Evolutionary conservation across 2,113 vertebrate genomes (phyloP), one percentile per base, ranked within the genome.

Genomic region (Pangasianodon hypophthalmus): DNA sequence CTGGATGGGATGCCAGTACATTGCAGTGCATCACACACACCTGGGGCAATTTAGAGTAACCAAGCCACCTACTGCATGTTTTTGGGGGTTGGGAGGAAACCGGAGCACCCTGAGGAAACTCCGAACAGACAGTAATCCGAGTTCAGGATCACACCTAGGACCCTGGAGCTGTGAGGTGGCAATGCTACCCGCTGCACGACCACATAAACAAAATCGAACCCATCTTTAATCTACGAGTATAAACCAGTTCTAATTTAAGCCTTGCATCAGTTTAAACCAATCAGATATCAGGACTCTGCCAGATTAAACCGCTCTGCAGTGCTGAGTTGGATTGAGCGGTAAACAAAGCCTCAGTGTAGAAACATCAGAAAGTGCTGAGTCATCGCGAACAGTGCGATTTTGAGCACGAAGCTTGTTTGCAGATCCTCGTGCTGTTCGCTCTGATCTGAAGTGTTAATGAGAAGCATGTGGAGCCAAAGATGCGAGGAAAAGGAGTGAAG

Each of bases 331-430:
- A 16, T 26, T 71, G 24, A 56, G 11, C 18, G 7, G 4, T 62
- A 48, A 60, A 58, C 60, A 58, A 86, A 56, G 69, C 58, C 75
- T 44, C 48, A n/a, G 18, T 48, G 9, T 32, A 67, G 71, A 44
- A 19, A 50, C 4, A 64, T 71, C 18, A 9, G 37, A 32, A 84
- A 88, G 67, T 88, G 88, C 91, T 46, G 87, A 88, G 84, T 92
- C 87, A 89, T 60, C 69, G 41, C 67, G 69, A 67, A 83, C 84
- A 37, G 5, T 1, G 37, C 37, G 18, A 29, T 50, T 26, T 75
- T 54, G n/a, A 54, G 48, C 0, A 0, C 24, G 3, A 46, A 46
- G 69, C 6, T 73, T 2, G 21, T 77, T 75, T 77, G 77, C 46
- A 14, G 77, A 52, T 50, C 21, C 44, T 77, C 44, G 4, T 10